Conservation (phyloP, 1,140 invertebrate species). For the Tetramorium parvispinum region DNA sequence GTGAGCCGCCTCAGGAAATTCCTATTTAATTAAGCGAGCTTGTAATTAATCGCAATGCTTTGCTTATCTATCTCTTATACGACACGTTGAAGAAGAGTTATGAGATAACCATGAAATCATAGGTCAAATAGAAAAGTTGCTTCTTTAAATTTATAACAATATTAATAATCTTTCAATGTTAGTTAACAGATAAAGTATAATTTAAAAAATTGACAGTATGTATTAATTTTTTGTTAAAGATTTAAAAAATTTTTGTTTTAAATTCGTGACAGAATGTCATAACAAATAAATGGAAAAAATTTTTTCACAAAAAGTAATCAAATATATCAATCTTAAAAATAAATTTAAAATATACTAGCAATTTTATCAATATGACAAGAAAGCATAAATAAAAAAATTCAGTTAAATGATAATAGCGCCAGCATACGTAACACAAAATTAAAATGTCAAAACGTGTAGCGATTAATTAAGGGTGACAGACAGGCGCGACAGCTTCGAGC, state of each 20-base stretch:
- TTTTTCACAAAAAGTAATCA: not conserved
- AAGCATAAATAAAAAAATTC: not conserved
- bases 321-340: not conserved
- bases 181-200: not conserved
- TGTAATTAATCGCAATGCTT: constrained; percentile 70
- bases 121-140: not conserved
- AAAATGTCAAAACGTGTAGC: not conserved
- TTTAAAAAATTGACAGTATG: not conserved
- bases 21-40: constrained; percentile 68
- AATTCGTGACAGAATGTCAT: not conserved
- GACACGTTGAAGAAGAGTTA: constrained; percentile 53
- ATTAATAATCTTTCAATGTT: not conserved
- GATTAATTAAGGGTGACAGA: constrained; percentile 36
- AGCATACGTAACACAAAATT: not conserved
- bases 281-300: not conserved
- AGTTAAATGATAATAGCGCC: not conserved
- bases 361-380: not conserved
- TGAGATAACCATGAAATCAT: constrained; percentile 45
- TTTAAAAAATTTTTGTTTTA: too few species aligned
- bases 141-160: not conserved
- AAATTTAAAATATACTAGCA: not conserved
- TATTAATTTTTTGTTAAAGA: not conserved
- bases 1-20: not conserved
- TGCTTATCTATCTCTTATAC: constrained; percentile 57
- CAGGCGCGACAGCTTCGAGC: constrained; percentile 4